A percentile compares a stretch with the other conserved stretches of the same genome.
Evolutionary conservation across 2,888 invertebrate genomes (phyloP).

Genomic region (Ornithoptera alexandrae): DNA sequence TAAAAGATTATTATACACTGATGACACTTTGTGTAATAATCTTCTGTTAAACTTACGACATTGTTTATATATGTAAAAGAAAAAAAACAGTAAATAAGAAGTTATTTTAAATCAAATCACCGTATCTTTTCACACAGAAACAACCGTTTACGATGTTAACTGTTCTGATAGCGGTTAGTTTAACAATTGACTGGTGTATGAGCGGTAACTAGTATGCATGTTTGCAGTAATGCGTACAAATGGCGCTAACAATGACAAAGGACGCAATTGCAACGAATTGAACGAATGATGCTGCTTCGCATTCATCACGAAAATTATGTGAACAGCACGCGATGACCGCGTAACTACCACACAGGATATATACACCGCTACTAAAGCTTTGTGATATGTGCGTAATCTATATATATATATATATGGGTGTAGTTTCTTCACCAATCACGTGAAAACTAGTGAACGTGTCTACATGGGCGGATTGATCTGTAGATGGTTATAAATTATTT

Average conservation of each 20-base stretch:
- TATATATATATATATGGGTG: background rate
- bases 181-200: constrained; percentile 10
- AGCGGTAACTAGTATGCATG: constrained; percentile 23
- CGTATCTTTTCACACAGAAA: no score
- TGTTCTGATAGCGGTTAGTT: background rate
- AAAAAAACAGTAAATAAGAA: no score
- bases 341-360: constrained; percentile 1
- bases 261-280: constrained; percentile 21
- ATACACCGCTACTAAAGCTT: constrained; percentile 1
- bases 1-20: no score
- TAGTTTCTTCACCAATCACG: no score
- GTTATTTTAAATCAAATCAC: no score
- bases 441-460: no score
- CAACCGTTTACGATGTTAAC: no score
- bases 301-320: constrained; percentile 26
- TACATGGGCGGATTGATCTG: no score
- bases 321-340: constrained; percentile 19
- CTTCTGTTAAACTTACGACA: no score
- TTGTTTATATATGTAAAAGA: no score
- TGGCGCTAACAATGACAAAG: constrained; percentile 20
- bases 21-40: no score
- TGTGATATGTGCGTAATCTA: constrained; percentile 2
- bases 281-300: constrained; percentile 7
- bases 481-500: no score
- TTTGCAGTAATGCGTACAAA: constrained; percentile 25